Evolutionary conservation across 1,140 invertebrate species (phyloP), one percentile per base, ranked within the genome.

Genomic region (Drosophila ogumai): DNA sequence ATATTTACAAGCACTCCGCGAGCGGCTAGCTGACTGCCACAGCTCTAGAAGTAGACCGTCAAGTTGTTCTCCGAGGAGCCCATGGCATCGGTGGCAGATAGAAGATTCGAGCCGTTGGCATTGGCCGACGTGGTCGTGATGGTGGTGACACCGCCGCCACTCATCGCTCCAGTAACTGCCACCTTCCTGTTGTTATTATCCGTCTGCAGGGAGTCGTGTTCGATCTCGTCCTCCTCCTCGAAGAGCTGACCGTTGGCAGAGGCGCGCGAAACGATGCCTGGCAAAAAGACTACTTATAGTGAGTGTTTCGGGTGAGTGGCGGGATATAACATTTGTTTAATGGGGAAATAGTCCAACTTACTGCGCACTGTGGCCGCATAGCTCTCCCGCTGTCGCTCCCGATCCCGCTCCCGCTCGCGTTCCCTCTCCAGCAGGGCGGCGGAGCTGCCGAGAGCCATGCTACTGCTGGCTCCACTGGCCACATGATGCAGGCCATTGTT

Each of bases 401-500:
- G 74, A n/a, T 85, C 91, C 17, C 90, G 74, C 40, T 92, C 91
- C 6, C 90, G 74, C 46, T 92, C 91, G 3, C 87, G 75, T 31
- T 91, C 87, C 6, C 86, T 75, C 50, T 92, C 82, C 58, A 81
- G 47, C 50, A 91, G 44, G 3, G 76, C 69, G 36, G 79, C 77
- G 15, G 90, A 76, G 36, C 78, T 87, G 38, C 93, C 93, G 0
- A 94, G 92, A 5, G 93, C 93, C 59, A 94, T 93, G 78, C 93
- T 94, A 81, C 93, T 93, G 71, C 94, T 91, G 15, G 93, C 93
- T 28, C 92, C 93, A 17, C 74, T 82, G 43, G 61, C 81, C 44
- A 88, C 81, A 67, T 88, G 78, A 55, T 81, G 74, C 13, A 91
- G 59, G 2, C 88, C 85, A 75, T 91, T 92, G 32, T 85, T 90